A percentile compares a stretch with the other conserved stretches of the same genome.
Evolutionary conservation across 2,888 invertebrate species (phyloP).

Genomic region (Pandemis cinnamomeana): DNA sequence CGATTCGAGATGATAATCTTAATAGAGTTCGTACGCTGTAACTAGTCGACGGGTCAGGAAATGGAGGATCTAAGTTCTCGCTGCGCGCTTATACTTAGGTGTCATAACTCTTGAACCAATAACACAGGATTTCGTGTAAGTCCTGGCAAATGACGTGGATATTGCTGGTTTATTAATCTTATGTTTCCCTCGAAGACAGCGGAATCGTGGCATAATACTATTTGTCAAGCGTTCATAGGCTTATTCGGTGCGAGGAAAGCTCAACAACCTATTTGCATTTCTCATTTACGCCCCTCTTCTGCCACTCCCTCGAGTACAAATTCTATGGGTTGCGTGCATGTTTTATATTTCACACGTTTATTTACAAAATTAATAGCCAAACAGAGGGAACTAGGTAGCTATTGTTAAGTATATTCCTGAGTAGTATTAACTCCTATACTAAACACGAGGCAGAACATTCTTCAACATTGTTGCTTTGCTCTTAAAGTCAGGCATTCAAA

Average conservation of each 20-base stretch:
- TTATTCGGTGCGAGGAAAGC: conserved; percentile 68
- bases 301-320: conserved; percentile 69
- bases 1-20: conserved; percentile 14
- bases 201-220: conserved; percentile 70
- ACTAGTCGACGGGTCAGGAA: conserved; percentile 20
- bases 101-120: conserved; percentile 9
- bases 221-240: conserved; percentile 75
- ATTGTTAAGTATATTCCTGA: background rate
- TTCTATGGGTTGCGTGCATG: conserved; percentile 58
- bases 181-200: conserved; percentile 54
- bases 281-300: conserved; percentile 78
- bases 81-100: background rate
- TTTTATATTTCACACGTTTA: conserved; percentile 49
- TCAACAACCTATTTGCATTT: conserved; percentile 80
- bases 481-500: background rate
- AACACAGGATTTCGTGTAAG: conserved; percentile 19
- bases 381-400: background rate
- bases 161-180: conserved; percentile 56
- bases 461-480: background rate
- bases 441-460: background rate
- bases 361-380: background rate
- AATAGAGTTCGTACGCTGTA: conserved; percentile 15
- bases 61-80: conserved; percentile 17
- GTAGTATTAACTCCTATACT: background rate
- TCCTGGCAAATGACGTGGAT: conserved; percentile 37